A percentile compares a stretch with the other conserved stretches of the same genome.
These are phyloP conservation scores for Aselliscus stoliczkanus DNA, from an alignment of 2,797 vertebrate species.

Conservation along the genomic window DNA sequence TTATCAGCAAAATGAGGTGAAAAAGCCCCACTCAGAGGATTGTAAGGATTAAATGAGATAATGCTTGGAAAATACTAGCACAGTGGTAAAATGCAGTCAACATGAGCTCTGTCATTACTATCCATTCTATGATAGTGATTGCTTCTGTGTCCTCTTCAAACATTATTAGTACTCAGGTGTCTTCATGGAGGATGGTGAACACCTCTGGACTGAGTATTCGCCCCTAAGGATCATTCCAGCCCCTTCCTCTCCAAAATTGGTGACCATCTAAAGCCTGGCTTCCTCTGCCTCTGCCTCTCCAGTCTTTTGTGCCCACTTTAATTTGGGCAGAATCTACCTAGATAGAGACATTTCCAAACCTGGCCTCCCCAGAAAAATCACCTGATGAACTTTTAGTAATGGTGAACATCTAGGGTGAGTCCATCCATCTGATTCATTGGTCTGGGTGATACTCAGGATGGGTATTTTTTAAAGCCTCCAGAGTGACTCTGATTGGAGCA, in stretches of 20 bases:
- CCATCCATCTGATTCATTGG: background rate
- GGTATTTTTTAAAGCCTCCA: background rate
- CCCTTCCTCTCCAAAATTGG: background rate
- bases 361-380: background rate
- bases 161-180: background rate
- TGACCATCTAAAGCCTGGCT: background rate
- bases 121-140: fast-evolving
- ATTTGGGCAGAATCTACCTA: background rate
- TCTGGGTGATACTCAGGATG: background rate
- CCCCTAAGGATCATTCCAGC: background rate
- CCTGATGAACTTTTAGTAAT: background rate
- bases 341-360: background rate
- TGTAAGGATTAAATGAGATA: background rate
- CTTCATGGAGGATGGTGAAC: background rate
- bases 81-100: background rate
- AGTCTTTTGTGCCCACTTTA: background rate
- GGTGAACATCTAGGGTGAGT: background rate
- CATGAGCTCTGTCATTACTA: fast-evolving
- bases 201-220: background rate
- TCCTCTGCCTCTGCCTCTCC: background rate
- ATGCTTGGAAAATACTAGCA: background rate
- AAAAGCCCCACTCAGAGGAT: background rate
- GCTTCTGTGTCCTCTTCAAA: background rate
- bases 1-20: background rate
- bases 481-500: background rate